A percentile compares a stretch with the other conserved stretches of the same genome.
phyloP scores from a whole-genome alignment of 1,140 invertebrate genomes.

The Macrosteles quadrilineatus region DNA sequence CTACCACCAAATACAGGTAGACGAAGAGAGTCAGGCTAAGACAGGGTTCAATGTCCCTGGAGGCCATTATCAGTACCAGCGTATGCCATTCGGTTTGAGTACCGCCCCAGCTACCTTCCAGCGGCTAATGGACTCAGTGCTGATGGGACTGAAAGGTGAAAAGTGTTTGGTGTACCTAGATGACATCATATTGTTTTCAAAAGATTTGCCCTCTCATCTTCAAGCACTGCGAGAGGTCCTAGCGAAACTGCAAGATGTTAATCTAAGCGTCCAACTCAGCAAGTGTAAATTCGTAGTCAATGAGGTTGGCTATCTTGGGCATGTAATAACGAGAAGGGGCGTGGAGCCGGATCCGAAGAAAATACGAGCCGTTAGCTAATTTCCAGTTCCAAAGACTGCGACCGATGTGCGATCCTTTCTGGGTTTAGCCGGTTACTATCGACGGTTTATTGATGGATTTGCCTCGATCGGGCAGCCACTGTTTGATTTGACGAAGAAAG shows the following conservation, averaged over 20 bases:
- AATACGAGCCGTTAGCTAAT: constrained; percentile 47
- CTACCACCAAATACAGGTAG: constrained; percentile 34
- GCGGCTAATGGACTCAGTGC: too few relatives aligned
- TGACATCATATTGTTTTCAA: constrained; percentile 49
- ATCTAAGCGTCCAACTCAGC: constrained; percentile 52
- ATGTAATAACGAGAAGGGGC: constrained; percentile 48
- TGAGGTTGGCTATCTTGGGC: constrained; percentile 52
- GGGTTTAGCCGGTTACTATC: constrained; percentile 51
- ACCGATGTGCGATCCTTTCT: constrained; percentile 52
- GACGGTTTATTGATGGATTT: constrained; percentile 49
- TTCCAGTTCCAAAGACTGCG: constrained; percentile 48
- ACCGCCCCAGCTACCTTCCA: constrained; percentile 34
- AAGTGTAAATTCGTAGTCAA: constrained; percentile 53
- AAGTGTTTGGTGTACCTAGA: constrained; percentile 51
- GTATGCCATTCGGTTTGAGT: constrained; percentile 34
- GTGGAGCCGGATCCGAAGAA: constrained; percentile 51
- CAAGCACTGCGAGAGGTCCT: constrained; percentile 47
- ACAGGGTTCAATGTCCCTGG: constrained; percentile 38
- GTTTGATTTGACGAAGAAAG: constrained; percentile 46
- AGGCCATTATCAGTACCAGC: constrained; percentile 37
- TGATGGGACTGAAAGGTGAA: constrained; percentile 45
- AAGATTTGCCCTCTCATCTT: constrained; percentile 45
- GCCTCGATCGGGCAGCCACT: constrained; percentile 47
- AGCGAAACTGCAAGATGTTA: constrained; percentile 44
- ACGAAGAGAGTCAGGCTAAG: constrained; percentile 30